Base-by-base conservation (phyloP, 2,888 invertebrate genomes). In the Clanis bilineata region DNA sequence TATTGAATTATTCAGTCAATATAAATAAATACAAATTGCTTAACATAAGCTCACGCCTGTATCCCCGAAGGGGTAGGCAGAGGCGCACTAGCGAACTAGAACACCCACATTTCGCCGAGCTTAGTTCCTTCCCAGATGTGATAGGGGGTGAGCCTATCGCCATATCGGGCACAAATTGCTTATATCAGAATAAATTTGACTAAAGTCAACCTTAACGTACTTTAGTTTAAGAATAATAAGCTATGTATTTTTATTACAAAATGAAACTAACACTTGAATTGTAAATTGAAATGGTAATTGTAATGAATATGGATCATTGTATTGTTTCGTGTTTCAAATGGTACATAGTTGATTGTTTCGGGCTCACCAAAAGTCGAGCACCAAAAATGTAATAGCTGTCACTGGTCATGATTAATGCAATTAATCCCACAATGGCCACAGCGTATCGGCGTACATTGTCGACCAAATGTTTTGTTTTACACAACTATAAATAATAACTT, bases 301-400 rank as follows among this genome's bases (percentile, higher is more conserved):
- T 64, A 75, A 77, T 73, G 77, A 70, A 79, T 82, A 82, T 76
- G 74, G 71, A 77, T 76, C 77, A 79, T 77, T 74, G 79, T 74
- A 86, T 88, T 89, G 88, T 89, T 81, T 82, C 73, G 71, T 71
- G 74, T 80, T 79, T 71, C 73, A 80, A 86, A 86, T 82, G 79
- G 79, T 79, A 82, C 78, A 72, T 80, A 80, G 81, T 80, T 79
- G 79, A 51, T 51, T 74, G 68, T 70, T 73, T 67, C 68, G 70
- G 68, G 70, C 72, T 68, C 72, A 77, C 83, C 83, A 83, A 89
- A 91, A 91, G 88, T 91, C 88, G 90, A 85, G 88, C 90, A 86
- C 90, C 90, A 90, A 92, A 91, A 92, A 91, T 90, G 90, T 92
- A 92, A 92, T 92, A 91, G 88, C 92, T 90, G 91, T 91, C 92